Base-by-base conservation (phyloP, 2,113 vertebrate genomes). In the Ptychochromis oligacanthus region DNA sequence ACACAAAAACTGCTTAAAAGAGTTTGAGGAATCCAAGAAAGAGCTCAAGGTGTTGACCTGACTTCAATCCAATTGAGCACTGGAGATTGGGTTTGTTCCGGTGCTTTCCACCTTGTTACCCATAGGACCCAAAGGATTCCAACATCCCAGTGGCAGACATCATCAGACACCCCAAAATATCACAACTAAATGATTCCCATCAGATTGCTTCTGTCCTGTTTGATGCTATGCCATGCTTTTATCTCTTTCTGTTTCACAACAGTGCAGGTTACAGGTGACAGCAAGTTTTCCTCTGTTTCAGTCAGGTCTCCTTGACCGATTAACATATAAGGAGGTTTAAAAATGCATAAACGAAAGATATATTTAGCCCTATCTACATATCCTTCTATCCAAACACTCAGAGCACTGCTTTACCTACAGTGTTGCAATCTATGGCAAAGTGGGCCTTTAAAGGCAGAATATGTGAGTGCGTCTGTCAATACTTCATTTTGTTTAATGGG, bases 401-500 rank as follows among this genome's bases (percentile, higher is more conserved):
- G 22, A 18, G n/a, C 18, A 40, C 12, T 11, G 2, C 14, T 86
- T 75, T 62, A 77, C 18, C 17, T 56, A 55, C 22, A 79, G 38
- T 38, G n/a, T 46, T 79, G 17, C 22, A 58, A 8, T 77, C 62
- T 22, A 62, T 54, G 31, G 59, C 58, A 34, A 40, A 20, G 22
- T 31, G 14, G 59, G 40, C 12, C 58, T 77, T 61, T 17, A 14
- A 34, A 46, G 28, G 59, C 28, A 82, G 58, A 81, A 77, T 17
- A 79, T 64, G 62, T 15, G 46, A 79, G 34, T 43, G 4, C 18
- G 49, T 55, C 36, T 70, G 86, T 90, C 91, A 81, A 91, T 93
- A 90, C 75, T 52, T 82, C 14, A 49, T 81, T 81, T 60, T 82
- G 85, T 80, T 87, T 86, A 90, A 91, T 88, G 78, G 85, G 85